phyloP scores from a whole-genome alignment of 2,888 invertebrate genomes.

The Latrodectus elegans region DNA sequence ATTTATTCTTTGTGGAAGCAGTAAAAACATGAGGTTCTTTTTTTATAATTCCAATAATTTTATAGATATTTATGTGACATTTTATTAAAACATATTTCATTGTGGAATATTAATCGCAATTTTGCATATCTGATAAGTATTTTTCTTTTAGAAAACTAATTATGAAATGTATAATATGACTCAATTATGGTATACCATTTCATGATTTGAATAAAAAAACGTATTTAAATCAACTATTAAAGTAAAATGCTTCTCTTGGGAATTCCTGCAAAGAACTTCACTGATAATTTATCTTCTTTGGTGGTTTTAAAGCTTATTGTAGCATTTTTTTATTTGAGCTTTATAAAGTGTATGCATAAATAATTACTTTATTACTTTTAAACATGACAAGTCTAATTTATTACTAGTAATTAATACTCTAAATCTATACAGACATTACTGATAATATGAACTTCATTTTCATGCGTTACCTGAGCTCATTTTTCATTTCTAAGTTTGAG shows the following conservation, averaged over 20 bases:
- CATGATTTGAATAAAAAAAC: neutral
- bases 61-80: no score
- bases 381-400: constrained; percentile 17
- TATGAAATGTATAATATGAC: neutral
- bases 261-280: neutral
- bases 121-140: no score
- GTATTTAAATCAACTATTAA: neutral
- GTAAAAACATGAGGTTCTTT: no score
- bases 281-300: neutral
- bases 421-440: constrained; percentile 34
- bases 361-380: constrained; percentile 54
- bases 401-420: constrained; percentile 41
- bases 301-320: neutral
- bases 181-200: neutral
- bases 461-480: neutral
- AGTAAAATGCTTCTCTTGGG: neutral
- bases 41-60: no score
- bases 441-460: constrained; percentile 19
- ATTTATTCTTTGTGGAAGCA: no score
- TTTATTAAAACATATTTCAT: no score
- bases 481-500: constrained; percentile 22
- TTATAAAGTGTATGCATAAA: constrained; percentile 34
- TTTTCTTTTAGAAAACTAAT: neutral
- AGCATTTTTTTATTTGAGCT: neutral
- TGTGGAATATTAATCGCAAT: no score